phyloP scores from a whole-genome alignment of 2,888 invertebrate species.

The Mystacides longicornis region DNA sequence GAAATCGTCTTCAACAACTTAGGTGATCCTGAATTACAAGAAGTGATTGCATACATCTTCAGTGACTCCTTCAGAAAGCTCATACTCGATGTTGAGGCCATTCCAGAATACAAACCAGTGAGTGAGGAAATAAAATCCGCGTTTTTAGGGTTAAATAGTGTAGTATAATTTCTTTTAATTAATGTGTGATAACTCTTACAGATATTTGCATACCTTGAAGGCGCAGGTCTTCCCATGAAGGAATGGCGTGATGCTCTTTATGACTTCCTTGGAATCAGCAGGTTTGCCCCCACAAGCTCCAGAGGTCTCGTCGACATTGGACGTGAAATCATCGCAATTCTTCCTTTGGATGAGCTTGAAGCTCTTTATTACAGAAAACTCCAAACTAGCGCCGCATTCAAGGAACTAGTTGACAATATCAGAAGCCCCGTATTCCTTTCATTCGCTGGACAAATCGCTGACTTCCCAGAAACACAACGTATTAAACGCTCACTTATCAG shows the following conservation, averaged over 20 bases:
- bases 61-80: slow-evolving; percentile 11
- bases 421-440: slow-evolving; percentile 6
- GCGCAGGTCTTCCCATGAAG: slow-evolving; percentile 5
- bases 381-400: slow-evolving; percentile 10
- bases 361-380: slow-evolving; percentile 8
- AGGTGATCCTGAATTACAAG: slow-evolving; percentile 14
- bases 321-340: slow-evolving; percentile 9
- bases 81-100: slow-evolving; percentile 4
- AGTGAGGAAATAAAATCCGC: background rate
- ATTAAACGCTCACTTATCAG: no score
- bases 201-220: slow-evolving; percentile 9
- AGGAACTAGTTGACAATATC: slow-evolving; percentile 3
- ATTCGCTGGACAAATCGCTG: background rate
- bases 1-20: slow-evolving; percentile 8
- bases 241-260: slow-evolving; percentile 7
- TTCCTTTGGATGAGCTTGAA: slow-evolving; percentile 7
- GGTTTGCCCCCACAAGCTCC: background rate
- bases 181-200: no score
- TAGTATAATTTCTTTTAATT: no score
- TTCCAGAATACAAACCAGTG: slow-evolving; percentile 15
- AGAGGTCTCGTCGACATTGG: slow-evolving; percentile 5
- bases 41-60: slow-evolving; percentile 12
- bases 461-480: slow-evolving; percentile 1
- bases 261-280: slow-evolving; percentile 5
- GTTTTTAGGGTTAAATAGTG: no score